Evolutionary conservation across 2,113 vertebrate species (phyloP).

Genomic region (Marmota monax): DNA sequence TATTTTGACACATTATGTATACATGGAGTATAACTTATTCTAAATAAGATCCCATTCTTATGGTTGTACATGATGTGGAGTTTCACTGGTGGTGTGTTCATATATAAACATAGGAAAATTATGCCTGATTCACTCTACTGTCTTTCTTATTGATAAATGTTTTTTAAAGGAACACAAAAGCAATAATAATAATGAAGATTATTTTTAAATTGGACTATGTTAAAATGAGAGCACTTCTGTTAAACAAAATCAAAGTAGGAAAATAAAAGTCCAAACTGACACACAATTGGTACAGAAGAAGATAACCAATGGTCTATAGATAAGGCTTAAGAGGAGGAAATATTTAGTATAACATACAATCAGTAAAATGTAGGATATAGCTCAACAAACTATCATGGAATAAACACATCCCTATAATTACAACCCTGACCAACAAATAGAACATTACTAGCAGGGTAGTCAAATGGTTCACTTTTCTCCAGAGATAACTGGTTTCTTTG

Average conservation of each 20-base stretch:
- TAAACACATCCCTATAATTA: neutral
- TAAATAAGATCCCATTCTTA: too few relatives aligned
- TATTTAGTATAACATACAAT: neutral
- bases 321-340: neutral
- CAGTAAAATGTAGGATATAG: neutral
- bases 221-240: too few relatives aligned
- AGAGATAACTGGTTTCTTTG: conserved; percentile 24
- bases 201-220: too few relatives aligned
- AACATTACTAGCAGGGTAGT: neutral
- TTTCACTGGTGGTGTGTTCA: too few relatives aligned
- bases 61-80: too few relatives aligned
- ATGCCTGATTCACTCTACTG: too few relatives aligned
- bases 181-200: too few relatives aligned
- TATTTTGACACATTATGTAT: too few relatives aligned
- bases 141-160: too few relatives aligned
- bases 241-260: neutral
- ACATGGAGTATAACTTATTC: too few relatives aligned
- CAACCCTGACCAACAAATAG: neutral
- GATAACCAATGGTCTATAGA: neutral
- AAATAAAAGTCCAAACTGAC: conserved; percentile 35
- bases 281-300: conserved; percentile 27
- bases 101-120: too few relatives aligned
- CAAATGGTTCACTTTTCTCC: neutral
- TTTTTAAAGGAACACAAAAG: too few relatives aligned
- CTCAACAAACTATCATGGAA: conserved; percentile 8